Evolutionary conservation across 2,888 invertebrate species (phyloP), one percentile per base, ranked within the genome.

Genomic region (Caenorhabditis afra): DNA sequence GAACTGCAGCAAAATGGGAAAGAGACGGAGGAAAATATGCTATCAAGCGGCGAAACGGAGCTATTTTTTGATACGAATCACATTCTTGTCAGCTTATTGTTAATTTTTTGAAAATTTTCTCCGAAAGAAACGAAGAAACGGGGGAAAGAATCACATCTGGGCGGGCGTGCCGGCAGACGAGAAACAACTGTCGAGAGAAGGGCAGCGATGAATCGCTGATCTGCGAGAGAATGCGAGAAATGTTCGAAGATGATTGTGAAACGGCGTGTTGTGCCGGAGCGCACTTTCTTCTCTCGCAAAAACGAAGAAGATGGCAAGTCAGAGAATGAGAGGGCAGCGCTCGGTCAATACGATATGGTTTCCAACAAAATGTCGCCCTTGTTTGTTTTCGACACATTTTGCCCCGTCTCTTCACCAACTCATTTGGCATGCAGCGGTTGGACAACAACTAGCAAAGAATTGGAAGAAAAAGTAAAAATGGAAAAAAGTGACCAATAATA

Each of bases 321-420:
- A 58, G 58, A 57, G 58, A 64, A 71, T 47, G 50, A 44, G 57
- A 62, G 45, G 29, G 49, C 45, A 62, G 53, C 45, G 39, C 64
- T 73, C 50, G 73, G 64, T 73, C 73, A 73, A 73, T 58, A 73
- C 73, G 64, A 64, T 64, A 73, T 64, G 64, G 64, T 73, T 73
- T 64, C 64, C 44, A 71, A 71, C 62, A 71, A 29, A 71, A 62
- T 71, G 73, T 49, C 52, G 64, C 35, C n/a, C 57, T 64, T 73
- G 73, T 73, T 64, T 73, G 73, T 73, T 73, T 73, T 73, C 58
- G 41, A 50, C 57, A 64, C 73, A 22, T 61, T 70, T 61, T 37
- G 41, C 45, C n/a, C 53, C 52, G 64, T 65, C 57, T 64, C 41
- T 50, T 55, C 4, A 3, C 64, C 29, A 64, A 73, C 64, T 64